Evolutionary conservation across 2,888 invertebrate genomes (phyloP), one percentile per base, ranked within the genome.

Genomic region (Troides aeacus): DNA sequence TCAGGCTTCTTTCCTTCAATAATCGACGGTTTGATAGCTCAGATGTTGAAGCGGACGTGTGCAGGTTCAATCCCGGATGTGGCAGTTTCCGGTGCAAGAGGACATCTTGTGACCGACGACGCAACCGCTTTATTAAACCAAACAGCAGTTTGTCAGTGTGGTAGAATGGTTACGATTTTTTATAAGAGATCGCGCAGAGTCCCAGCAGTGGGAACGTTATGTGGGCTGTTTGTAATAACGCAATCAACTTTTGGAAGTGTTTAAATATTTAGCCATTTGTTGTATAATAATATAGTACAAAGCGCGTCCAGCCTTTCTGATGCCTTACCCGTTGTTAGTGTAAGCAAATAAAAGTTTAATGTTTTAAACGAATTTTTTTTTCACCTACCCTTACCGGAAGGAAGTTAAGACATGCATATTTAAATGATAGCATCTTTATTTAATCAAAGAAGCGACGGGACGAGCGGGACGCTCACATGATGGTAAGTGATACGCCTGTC

Each of bases 241-340:
- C 15, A 23, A 58, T 24, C 23, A 23, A 24, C 30, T 61, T 61
- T 69, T 23, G 63, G 62, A 46, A 39, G 63, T 64, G 60, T 72
- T 60, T 12, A 60, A 63, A 24, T 24, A 39, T 8, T 1, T 64
- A 67, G 64, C 61, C 66, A 62, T 36, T 59, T 62, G 57, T 64
- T 73, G 66, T 71, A 72, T 74, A 74, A 74, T 71, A 76, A 72
- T 75, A 77, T 72, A 78, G 76, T 76, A 76, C 77, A 75, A 77
- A 77, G 68, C 53, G 74, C 74, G 76, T 79, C 79, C 79, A 78
- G 77, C 79, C 79, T 80, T 75, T 77, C 75, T 72, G 77, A 76
- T 81, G 81, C 81, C 81, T 81, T 81, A 79, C 78, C 39, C 76
- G 72, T 75, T 74, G 72, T 81, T 78, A 76, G 62, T 74, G 63